Evolutionary conservation across 2,797 vertebrate species (phyloP).

Genomic region (Sebastes diaconus): DNA sequence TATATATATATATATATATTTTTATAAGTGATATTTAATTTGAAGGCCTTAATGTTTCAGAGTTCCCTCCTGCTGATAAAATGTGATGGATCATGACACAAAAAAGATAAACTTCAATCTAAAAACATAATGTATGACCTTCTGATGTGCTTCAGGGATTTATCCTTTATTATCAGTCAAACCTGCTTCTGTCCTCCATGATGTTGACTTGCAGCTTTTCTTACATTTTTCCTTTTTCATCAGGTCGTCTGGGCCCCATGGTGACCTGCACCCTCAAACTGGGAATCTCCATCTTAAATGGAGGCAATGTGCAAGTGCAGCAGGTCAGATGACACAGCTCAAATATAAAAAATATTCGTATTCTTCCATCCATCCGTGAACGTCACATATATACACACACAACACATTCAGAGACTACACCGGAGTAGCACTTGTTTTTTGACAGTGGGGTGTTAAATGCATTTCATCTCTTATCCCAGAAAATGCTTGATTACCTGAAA

Average conservation of each 20-base stretch:
- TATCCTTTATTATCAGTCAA: background rate
- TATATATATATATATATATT: too few relatives aligned
- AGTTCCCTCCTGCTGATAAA: background rate
- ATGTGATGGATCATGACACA: background rate
- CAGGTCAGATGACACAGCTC: conserved; percentile 83
- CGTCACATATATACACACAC: background rate
- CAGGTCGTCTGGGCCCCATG: conserved; percentile 94
- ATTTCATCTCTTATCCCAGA: conserved; percentile 76
- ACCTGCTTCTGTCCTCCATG: background rate
- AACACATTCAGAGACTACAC: background rate
- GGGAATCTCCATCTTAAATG: conserved; percentile 96
- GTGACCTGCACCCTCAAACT: conserved; percentile 97
- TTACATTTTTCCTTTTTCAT: background rate
- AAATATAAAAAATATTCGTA: background rate
- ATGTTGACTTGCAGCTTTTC: background rate
- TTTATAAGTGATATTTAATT: background rate
- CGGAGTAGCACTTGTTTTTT: background rate
- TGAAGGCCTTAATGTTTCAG: background rate
- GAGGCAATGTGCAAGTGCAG: conserved; percentile 95
- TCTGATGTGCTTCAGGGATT: background rate
- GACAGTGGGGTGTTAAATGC: background rate
- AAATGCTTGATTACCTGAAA: conserved; percentile 99
- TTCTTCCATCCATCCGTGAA: background rate
- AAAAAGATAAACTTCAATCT: background rate
- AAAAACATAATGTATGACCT: background rate